Base-by-base conservation (phyloP, 2,113 vertebrate species). In the Pelecanoides urinatrix region DNA sequence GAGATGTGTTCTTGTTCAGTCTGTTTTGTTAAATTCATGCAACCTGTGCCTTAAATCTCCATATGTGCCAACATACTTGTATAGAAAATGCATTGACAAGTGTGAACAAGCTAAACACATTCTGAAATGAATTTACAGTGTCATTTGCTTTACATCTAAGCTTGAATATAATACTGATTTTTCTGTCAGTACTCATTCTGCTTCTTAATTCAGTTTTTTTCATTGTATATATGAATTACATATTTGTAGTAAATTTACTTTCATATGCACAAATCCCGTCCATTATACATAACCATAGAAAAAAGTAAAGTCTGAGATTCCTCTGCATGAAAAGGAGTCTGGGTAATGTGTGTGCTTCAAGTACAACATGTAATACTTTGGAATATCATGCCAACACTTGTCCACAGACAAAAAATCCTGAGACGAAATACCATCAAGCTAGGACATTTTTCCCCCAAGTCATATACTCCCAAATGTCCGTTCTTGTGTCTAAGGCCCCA, bases 11-110 rank as follows among this genome's bases (percentile, higher is more conserved):
- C 55, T 77, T 78, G 27, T 90, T 86, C 62, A 84, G 72, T 81
- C 73, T 92, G 23, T 40, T 65, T 73, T 93, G 38, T 90, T 89
- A 91, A 82, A 96, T 93, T 97, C 34, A 70, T 80, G 70, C 63
- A 94, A n/a, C n/a, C 40, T 3, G 2, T 67, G 52, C 80, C 87
- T 96, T 95, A 86, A 87, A 93, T 97, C 84, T 96, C 61, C 27
- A 1, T 53, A 27, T 66, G 40, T 84, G 86, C 87, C 90, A 91
- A 67, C 16, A 42, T 42, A 70, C 53, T 71, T 58, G 68, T 91
- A 86, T 84, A 61, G 90, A 89, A 96, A 89, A 52, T 63, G 73
- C 70, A 76, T 32, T 94, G 86, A 87, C 66, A 96, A 92, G 71
- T 78, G 83, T 80, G 79, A 91, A 83, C 44, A 88, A 92, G 83